phyloP scores from a whole-genome alignment of 2,888 invertebrate genomes.

The Rhaphigaster nebulosa region DNA sequence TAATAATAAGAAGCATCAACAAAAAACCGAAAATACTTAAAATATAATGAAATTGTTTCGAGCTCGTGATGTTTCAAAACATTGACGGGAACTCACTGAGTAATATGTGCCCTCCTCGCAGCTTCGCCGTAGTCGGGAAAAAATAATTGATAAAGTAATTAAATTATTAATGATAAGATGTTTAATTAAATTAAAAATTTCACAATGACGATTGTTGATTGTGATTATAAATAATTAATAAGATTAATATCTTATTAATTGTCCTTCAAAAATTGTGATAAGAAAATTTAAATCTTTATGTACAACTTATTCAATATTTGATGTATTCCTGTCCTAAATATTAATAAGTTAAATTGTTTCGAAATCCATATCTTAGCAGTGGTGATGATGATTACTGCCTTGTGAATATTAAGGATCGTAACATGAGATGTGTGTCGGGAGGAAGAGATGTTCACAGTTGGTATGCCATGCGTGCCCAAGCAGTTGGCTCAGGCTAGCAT shows the following conservation, averaged over 20 bases:
- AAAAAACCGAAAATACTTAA: too few relatives aligned
- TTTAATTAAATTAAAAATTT: background rate
- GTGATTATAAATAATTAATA: background rate
- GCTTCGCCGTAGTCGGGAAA: too few relatives aligned
- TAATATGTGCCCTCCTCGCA: too few relatives aligned
- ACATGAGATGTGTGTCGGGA: background rate
- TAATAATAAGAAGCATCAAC: too few relatives aligned
- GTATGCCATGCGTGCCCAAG: background rate
- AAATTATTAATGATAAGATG: too few relatives aligned
- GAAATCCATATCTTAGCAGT: background rate
- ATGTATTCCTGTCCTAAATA: background rate
- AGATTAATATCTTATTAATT: background rate
- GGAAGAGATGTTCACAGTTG: slow-evolving; percentile 22
- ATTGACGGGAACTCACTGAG: too few relatives aligned
- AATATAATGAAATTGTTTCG: too few relatives aligned
- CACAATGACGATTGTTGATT: background rate
- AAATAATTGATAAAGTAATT: too few relatives aligned
- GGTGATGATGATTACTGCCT: background rate
- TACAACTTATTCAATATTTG: background rate
- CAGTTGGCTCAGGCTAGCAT: background rate
- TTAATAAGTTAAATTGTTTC: background rate
- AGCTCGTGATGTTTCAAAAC: too few relatives aligned
- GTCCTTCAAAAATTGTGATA: background rate
- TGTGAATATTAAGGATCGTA: background rate
- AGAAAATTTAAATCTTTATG: too few relatives aligned